Base-by-base conservation (phyloP, 2,797 vertebrate genomes). In the Xenopus petersii region DNA sequence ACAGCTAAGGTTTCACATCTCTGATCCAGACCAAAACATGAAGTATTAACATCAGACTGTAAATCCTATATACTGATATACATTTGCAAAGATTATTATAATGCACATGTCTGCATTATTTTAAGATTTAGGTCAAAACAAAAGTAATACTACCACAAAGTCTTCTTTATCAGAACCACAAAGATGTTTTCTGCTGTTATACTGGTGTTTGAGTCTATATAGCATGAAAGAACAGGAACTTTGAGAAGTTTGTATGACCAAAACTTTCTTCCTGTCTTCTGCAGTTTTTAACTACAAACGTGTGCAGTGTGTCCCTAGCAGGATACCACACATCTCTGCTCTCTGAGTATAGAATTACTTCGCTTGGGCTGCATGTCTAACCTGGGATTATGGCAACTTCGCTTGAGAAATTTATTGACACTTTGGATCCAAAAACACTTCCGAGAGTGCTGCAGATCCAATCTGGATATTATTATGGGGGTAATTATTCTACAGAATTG, bases 401-500 rank as follows among this genome's bases (percentile, higher is more conserved):
- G 0, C 82, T 95, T 76, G 83, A 92, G 75, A 90, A 90, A 67
- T 94, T 92, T 67, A 85, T 93, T 61, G 85, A 88, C 67, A 88
- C 90, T 4, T 82, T 95, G 79, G 90, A 95, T 59, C 82, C 86
- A 51, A 88, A 82, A 82, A 81, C 86, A 12, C 90, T 95, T 46
- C 94, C 94, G 7, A 88, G 92, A 42, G 87, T 94, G 49, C 85
- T 95, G 2, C 89, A 94, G 81, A 92, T 95, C 81, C 93, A 94
- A 55, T 93, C 92, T 15, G 94, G 93, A 74, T 86, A 93, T 85
- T 95, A 95, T 72, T 86, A 81, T 67, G 88, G 93, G 93, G 94
- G 93, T 95, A 86, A 90, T 86, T 24, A 12, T 63, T 6, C 5
- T 42, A 42, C 36, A 42, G n/a, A 15, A 51, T 10, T 51, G 12